phyloP scores from a whole-genome alignment of 2,888 invertebrate species.

The Agonopterix arenella region DNA sequence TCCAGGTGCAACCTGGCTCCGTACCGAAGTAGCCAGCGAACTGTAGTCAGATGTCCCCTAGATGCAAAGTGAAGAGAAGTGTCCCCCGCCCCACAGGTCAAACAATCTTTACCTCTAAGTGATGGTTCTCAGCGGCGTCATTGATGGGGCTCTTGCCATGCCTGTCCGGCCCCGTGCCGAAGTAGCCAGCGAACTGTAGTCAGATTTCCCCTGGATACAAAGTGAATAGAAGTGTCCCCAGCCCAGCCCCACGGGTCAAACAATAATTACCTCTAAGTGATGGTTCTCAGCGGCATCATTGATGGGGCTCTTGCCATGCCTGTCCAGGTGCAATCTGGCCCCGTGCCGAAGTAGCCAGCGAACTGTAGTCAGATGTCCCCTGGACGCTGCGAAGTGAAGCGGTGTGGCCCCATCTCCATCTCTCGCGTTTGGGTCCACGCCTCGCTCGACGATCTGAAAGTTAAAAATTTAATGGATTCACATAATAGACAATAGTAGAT shows the following conservation, averaged over 20 bases:
- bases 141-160: slow-evolving; percentile 94
- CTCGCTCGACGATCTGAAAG: slow-evolving; percentile 86
- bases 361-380: slow-evolving; percentile 87
- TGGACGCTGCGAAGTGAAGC: slow-evolving; percentile 91
- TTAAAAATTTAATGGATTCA: not conserved
- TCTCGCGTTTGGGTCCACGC: slow-evolving; percentile 88
- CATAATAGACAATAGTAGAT: no score
- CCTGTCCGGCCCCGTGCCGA: slow-evolving; percentile 89
- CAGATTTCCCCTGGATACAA: slow-evolving; percentile 90
- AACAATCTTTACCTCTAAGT: slow-evolving; percentile 82
- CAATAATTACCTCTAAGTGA: slow-evolving; percentile 84
- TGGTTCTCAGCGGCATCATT: slow-evolving; percentile 95
- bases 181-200: slow-evolving; percentile 90
- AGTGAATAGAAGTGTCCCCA: slow-evolving; percentile 92
- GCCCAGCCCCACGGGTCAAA: slow-evolving; percentile 82
- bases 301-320: slow-evolving; percentile 92
- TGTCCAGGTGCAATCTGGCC: slow-evolving; percentile 87
- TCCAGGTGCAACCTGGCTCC: slow-evolving; percentile 88
- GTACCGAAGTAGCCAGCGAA: slow-evolving; percentile 89
- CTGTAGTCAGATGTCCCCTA: slow-evolving; percentile 86
- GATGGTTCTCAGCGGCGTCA: slow-evolving; percentile 94
- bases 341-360: slow-evolving; percentile 91
- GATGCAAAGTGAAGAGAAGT: slow-evolving; percentile 94
- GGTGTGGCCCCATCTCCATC: slow-evolving; percentile 94
- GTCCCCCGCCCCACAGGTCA: slow-evolving; percentile 83